Percentiles rank a stretch among this genome's conserved stretches.
Evolutionary conservation across 2,888 invertebrate species (phyloP).

Genomic region (Tryphoninae sp.): DNA sequence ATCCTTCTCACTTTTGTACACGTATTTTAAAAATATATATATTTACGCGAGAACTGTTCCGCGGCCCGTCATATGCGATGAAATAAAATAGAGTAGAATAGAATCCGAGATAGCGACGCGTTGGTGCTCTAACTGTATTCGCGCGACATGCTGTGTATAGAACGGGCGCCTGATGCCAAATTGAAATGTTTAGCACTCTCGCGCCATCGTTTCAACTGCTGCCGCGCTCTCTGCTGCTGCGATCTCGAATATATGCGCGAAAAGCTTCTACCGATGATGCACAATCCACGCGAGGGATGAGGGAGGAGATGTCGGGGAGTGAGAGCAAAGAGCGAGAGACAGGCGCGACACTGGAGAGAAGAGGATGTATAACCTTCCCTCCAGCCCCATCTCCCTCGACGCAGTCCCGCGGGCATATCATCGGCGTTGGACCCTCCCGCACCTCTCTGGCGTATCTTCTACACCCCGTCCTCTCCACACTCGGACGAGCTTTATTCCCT

Average conservation of each 20-base stretch:
- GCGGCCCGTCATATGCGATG: constrained; percentile 22
- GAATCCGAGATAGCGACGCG: constrained; percentile 53
- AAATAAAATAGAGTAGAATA: constrained; percentile 56
- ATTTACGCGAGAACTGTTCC: neutral
- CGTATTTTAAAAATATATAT: neutral
- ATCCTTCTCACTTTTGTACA: constrained; percentile 44
- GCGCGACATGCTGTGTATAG: constrained; percentile 45
- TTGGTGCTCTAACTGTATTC: constrained; percentile 60
- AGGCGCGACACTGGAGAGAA: constrained; percentile 41
- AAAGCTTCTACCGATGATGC: constrained; percentile 44
- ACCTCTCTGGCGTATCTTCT: constrained; percentile 39
- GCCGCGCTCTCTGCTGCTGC: constrained; percentile 58
- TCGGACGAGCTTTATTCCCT: constrained; percentile 34
- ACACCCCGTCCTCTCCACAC: constrained; percentile 47
- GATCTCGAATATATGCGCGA: constrained; percentile 56
- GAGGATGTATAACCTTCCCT: constrained; percentile 31
- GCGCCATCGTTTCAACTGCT: constrained; percentile 39
- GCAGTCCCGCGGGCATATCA: constrained; percentile 61
- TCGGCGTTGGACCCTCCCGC: constrained; percentile 47
- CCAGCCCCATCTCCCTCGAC: constrained; percentile 8
- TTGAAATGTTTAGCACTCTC: constrained; percentile 82
- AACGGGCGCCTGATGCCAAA: constrained; percentile 74
- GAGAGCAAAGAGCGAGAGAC: constrained; percentile 59
- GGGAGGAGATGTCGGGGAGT: constrained; percentile 53
- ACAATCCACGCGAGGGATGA: constrained; percentile 53